Evolutionary conservation across 2,888 invertebrate genomes (phyloP).

Genomic region (Thereva nobilitata): DNA sequence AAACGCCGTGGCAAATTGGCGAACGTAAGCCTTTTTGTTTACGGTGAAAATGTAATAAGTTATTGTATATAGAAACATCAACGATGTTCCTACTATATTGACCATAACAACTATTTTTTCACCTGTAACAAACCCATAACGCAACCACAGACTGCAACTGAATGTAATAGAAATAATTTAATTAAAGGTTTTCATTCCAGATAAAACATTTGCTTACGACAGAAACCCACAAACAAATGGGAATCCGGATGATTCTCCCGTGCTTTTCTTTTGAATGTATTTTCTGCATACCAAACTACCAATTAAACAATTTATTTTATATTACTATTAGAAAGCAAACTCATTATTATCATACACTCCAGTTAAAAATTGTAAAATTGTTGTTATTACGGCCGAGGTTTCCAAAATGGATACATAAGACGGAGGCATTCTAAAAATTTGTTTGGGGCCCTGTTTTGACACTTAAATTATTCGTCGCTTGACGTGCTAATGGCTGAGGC

Average conservation of each 20-base stretch:
- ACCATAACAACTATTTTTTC: constrained; percentile 75
- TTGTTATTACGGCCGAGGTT: constrained; percentile 71
- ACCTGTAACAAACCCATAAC: constrained; percentile 75
- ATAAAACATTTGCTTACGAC: constrained; percentile 63
- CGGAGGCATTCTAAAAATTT: constrained; percentile 2
- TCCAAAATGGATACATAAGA: constrained; percentile 50
- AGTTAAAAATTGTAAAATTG: constrained; percentile 81
- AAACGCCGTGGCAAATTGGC: constrained; percentile 64
- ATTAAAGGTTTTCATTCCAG: constrained; percentile 46
- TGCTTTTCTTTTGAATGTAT: constrained; percentile 73
- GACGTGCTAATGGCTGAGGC: too few species aligned
- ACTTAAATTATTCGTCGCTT: too few species aligned
- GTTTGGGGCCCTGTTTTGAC: background rate
- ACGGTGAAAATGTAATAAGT: constrained; percentile 75
- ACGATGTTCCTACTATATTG: constrained; percentile 72
- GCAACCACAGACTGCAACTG: constrained; percentile 78
- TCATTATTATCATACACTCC: constrained; percentile 72
- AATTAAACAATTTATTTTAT: constrained; percentile 45
- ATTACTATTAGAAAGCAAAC: background rate
- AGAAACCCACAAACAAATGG: constrained; percentile 78
- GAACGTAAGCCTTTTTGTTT: constrained; percentile 68
- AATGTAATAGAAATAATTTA: constrained; percentile 4
- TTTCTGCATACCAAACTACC: constrained; percentile 76
- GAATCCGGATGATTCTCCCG: constrained; percentile 75
- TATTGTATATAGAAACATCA: constrained; percentile 72